Percentiles rank a stretch among this genome's conserved stretches.
These are phyloP conservation scores for Mormyrops attenuatus DNA, from an alignment of 2,797 vertebrate species.

Conservation along the genomic window DNA sequence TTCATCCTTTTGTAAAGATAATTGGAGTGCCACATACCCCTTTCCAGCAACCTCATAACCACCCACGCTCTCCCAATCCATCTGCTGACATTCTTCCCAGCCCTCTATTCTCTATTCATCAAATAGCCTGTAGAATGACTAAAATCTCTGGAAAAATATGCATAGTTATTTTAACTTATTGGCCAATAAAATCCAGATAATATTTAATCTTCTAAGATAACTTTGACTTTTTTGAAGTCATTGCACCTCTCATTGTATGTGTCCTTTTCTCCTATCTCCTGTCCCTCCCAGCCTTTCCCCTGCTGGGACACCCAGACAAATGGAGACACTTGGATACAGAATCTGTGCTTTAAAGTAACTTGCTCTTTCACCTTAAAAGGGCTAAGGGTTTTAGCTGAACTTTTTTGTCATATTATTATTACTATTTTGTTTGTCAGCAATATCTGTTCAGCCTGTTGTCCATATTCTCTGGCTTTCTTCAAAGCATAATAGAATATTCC, in stretches of 20 bases:
- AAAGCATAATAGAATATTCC: background rate
- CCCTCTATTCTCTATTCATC: background rate
- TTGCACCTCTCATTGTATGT: background rate
- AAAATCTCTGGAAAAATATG: background rate
- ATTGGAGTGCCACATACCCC: background rate
- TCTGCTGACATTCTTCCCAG: background rate
- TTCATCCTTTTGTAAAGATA: background rate
- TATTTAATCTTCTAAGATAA: background rate
- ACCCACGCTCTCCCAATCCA: background rate
- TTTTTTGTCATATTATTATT: background rate
- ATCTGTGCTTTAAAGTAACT: background rate
- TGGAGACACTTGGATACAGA: background rate
- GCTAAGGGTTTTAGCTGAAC: background rate
- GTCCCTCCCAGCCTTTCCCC: background rate
- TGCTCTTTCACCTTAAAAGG: background rate
- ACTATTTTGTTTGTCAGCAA: background rate
- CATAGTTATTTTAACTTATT: background rate
- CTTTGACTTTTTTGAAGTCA: background rate
- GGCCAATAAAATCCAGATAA: background rate
- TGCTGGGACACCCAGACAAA: background rate
- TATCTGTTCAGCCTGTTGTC: background rate
- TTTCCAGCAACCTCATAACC: background rate
- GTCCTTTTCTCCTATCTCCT: background rate
- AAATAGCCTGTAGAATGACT: background rate
- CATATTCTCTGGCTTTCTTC: background rate